Evolutionary conservation across 2,888 invertebrate genomes (phyloP).

Genomic region (Torymus texanus): DNA sequence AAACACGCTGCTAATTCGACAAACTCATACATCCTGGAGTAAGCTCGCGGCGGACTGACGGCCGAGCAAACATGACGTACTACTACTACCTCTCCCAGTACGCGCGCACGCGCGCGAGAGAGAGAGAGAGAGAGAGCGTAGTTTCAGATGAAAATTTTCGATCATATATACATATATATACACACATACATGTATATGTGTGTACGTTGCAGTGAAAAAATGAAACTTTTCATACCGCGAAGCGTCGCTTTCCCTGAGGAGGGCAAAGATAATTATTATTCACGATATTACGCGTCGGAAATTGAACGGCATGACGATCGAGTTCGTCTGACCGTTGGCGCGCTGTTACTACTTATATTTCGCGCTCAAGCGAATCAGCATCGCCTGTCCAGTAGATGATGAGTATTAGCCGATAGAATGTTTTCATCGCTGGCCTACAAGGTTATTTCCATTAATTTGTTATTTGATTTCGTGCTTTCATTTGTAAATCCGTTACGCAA

Average conservation of each 20-base stretch:
- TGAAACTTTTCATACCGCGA: constrained; percentile 26
- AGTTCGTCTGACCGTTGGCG: constrained; percentile 30
- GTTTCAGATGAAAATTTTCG: constrained; percentile 65
- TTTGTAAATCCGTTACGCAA: too few species aligned
- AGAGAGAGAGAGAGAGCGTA: constrained; percentile 49
- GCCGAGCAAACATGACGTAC: constrained; percentile 65
- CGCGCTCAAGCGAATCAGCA: not conserved
- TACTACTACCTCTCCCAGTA: too few species aligned
- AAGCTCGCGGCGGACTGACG: constrained; percentile 66
- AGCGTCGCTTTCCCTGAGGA: constrained; percentile 27
- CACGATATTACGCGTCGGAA: constrained; percentile 50
- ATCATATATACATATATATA: not conserved
- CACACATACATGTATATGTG: too few species aligned
- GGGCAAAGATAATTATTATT: constrained; percentile 52
- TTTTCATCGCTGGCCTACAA: too few species aligned
- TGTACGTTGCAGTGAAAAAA: constrained; percentile 10
- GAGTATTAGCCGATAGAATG: too few species aligned
- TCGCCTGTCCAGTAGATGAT: not conserved
- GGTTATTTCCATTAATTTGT: too few species aligned
- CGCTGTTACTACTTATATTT: constrained; percentile 44
- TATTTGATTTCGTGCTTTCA: too few species aligned
- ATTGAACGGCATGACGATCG: constrained; percentile 39
- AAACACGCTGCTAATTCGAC: constrained; percentile 68
- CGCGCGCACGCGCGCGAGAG: constrained; percentile 1
- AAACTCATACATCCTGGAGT: constrained; percentile 69